Evolutionary conservation across 2,113 vertebrate species (phyloP), one percentile per base, ranked within the genome.

Genomic region (Pipra filicauda): DNA sequence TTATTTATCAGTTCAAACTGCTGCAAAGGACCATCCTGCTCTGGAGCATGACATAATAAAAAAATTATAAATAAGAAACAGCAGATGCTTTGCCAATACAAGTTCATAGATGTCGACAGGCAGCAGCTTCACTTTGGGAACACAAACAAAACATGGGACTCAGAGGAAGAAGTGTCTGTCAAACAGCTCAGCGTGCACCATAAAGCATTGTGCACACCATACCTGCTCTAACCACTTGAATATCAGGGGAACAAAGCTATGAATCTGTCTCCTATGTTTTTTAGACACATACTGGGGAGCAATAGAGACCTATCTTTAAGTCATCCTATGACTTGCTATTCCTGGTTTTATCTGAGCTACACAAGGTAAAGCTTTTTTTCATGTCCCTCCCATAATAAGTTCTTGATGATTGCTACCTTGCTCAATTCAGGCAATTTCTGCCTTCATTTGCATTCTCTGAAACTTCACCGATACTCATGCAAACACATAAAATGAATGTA

Each of bases 141-240:
- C 11, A 24, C 18, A 48, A 69, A 70, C 3, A 41, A 83, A 54
- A 31, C 28, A 6, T 4, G 17, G 46, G 33, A 64, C 7, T 27
- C 43, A 9, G 59, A 76, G 27, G 33, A 18, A 79, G 22, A 33
- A 51, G 18, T 12, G 43, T 33, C 20, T 70, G 24, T 31, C 67
- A 61, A 58, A 66, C 12, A 80, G 23, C 52, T 83, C 54, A 62
- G 22, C 0, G 3, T 21, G 26, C 17, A 54, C 61, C 33, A 9
- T 8, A 22, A 5, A 12, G 20, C 2, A 0, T 15, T 0, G 0
- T 41, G 12, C 31, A 35, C 48, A 48, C 21, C 26, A 27, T 15
- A 12, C 15, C 58, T 91, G 55, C 59, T 57, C 39, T n/a, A 6
- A 55, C 30, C 1, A 2, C 39, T 3, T 18, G 11, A 71, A 5